phyloP scores from a whole-genome alignment of 2,113 vertebrate species.

The Mixornis gularis region DNA sequence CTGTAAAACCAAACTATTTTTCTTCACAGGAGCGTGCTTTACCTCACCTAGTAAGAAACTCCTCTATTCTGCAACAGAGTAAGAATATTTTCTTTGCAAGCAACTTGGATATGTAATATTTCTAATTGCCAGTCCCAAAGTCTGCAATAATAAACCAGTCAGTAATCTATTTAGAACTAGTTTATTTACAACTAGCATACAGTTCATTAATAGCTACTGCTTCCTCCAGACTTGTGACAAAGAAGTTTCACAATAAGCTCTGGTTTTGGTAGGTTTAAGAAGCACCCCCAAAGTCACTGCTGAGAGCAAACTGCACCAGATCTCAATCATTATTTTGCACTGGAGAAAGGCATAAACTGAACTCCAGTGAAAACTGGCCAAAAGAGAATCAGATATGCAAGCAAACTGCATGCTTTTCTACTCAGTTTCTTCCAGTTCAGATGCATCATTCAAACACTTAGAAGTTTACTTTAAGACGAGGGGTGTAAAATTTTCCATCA shows the following conservation, averaged over 20 bases:
- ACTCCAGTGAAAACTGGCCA: not conserved
- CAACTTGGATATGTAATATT: not conserved
- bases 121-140: not conserved
- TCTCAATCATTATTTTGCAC: not conserved
- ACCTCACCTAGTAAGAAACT: not conserved
- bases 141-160: not conserved
- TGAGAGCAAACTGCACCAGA: not conserved
- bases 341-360: not conserved
- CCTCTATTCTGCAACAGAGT: not conserved
- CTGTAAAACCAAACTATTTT: not conserved
- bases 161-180: not conserved
- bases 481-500: not conserved
- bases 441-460: not conserved
- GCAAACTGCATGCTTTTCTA: not conserved
- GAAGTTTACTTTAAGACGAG: not conserved
- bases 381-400: not conserved
- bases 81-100: not conserved
- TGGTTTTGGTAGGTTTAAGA: not conserved
- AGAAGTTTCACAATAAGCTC: not conserved
- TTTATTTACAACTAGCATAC: conserved; percentile 17
- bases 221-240: not conserved
- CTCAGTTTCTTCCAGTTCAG: not conserved
- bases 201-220: not conserved
- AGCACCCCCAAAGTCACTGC: not conserved
- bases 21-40: not conserved